Evolutionary conservation across 2,113 vertebrate species (phyloP).

Genomic region (Lophura nycthemera): DNA sequence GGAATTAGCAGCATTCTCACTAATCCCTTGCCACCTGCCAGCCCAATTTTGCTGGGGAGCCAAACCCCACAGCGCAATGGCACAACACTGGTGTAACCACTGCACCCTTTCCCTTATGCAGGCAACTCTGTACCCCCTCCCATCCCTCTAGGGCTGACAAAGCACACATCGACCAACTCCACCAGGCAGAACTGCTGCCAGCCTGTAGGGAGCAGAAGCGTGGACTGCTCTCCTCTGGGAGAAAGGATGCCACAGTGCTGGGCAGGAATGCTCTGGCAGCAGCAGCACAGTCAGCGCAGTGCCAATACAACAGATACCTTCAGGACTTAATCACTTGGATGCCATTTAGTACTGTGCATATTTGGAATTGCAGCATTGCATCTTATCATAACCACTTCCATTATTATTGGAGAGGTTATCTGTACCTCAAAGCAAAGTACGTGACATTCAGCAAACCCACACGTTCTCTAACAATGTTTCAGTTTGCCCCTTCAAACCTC

Average conservation of each 20-base stretch:
- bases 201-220: not conserved
- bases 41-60: not conserved
- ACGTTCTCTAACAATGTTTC: not conserved
- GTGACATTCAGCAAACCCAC: not conserved
- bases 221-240: not conserved
- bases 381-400: not conserved
- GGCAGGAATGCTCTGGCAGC: not conserved
- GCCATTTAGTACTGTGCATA: not conserved
- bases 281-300: not conserved
- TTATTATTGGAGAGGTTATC: not conserved
- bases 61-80: not conserved
- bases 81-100: not conserved
- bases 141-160: not conserved
- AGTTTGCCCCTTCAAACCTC: not conserved
- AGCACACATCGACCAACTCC: not conserved
- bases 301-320: not conserved
- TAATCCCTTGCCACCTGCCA: slow-evolving; percentile 46
- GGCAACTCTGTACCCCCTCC: not conserved
- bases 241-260: not conserved
- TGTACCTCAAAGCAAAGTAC: not conserved
- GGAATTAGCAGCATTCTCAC: not conserved
- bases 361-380: not conserved
- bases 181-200: not conserved
- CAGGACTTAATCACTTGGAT: not conserved
- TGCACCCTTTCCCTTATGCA: not conserved